Base-by-base conservation (phyloP, 1,140 invertebrate genomes). In the Phortica variegata region DNA sequence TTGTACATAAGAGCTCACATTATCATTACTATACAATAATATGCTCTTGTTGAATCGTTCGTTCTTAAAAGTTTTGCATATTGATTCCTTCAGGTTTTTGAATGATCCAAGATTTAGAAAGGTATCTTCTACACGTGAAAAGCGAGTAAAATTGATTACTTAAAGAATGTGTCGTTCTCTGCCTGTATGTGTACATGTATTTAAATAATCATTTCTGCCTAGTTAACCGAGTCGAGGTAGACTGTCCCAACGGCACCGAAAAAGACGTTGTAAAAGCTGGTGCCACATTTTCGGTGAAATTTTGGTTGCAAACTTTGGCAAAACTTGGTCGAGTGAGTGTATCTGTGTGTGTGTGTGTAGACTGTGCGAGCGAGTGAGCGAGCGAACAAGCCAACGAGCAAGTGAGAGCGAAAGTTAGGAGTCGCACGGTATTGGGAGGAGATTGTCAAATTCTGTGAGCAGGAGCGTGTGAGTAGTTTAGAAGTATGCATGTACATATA, bases 281-380 rank as follows among this genome's bases (percentile, higher is more conserved):
- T 68, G 63, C 68, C 63, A 68, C 63, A 68, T 68, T 68, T 68
- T 68, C 57, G 63, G 63, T 68, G 49, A 68, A 68, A 68, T 68
- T 68, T 68, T 68, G 63, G 63, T 68, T 68, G 57, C 63, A 68
- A 68, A 68, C 63, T 68, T 68, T 68, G 63, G 63, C 63, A 68
- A 68, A 68, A 68, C 63, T 68, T 68, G 63, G 63, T 63, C 63
- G 68, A 68, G 63, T 68, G 68, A 56, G 39, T 39, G 16, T 33
- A 26, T 19, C 29, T 36, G 34, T 18, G 32, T 8, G 32, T 5
- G n/a, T 15, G 32, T 8, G 32, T 15, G 32, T 26, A 34, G 6
- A 34, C 17, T 12, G 26, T 29, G 26, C 10, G n/a, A 34, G 13
- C 4, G 31, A 33, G n/a, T 16, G 20, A 32, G 41, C 36, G 16